Evolutionary conservation across 2,113 vertebrate species (phyloP).

Genomic region (Daboia siamensis): DNA sequence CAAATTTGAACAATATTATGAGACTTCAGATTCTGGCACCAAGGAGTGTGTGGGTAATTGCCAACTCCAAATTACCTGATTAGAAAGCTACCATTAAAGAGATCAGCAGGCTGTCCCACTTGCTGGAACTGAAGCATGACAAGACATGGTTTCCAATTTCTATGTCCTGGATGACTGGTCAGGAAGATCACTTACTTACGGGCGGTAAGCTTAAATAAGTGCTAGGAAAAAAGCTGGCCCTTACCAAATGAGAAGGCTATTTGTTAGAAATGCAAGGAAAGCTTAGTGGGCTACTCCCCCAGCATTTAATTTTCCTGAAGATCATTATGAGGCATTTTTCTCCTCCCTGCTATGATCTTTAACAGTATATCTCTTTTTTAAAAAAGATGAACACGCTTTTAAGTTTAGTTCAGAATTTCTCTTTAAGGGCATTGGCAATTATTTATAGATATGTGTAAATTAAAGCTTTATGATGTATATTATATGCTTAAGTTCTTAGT

Average conservation of each 20-base stretch:
- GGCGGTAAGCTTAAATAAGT: constrained; percentile 27
- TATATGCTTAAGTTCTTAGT: not conserved
- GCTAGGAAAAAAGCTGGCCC: constrained; percentile 24
- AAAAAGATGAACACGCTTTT: constrained; percentile 26
- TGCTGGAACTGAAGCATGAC: constrained; percentile 21
- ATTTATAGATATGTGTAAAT: constrained; percentile 14
- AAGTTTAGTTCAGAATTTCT: constrained; percentile 8
- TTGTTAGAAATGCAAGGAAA: constrained; percentile 34
- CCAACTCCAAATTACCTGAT: constrained; percentile 46
- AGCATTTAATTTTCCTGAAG: constrained; percentile 32
- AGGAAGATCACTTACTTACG: constrained; percentile 40
- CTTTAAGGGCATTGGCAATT: constrained; percentile 12
- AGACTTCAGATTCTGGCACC: constrained; percentile 27
- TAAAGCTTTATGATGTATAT: constrained; percentile 25
- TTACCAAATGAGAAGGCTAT: constrained; percentile 27
- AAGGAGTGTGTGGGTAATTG: constrained; percentile 37
- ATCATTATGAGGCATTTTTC: constrained; percentile 23
- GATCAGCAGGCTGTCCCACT: constrained; percentile 26
- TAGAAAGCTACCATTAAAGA: constrained; percentile 53
- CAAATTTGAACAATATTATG: constrained; percentile 28
- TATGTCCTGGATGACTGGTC: constrained; percentile 34
- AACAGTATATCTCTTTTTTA: not conserved
- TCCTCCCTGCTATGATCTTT: not conserved
- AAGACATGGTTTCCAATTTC: constrained; percentile 30
- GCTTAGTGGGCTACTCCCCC: constrained; percentile 22